Conservation (phyloP, 2,113 vertebrate species). For the Rissa tridactyla region DNA sequence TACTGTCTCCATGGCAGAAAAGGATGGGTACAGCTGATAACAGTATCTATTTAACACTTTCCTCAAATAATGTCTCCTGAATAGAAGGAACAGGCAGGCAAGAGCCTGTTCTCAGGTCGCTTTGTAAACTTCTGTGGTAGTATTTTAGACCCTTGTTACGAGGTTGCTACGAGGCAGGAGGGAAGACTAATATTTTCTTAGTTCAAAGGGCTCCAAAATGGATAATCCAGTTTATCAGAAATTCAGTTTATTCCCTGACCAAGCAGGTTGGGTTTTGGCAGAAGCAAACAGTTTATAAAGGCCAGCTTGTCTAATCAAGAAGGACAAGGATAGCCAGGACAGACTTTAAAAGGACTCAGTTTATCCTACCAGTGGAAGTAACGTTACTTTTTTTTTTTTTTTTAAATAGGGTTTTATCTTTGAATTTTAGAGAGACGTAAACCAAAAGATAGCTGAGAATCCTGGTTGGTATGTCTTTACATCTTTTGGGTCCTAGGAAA, state of each 20-base stretch:
- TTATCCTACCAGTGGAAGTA: neutral
- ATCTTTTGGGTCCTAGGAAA: neutral
- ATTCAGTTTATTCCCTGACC: slow-evolving; percentile 9
- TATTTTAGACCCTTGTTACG: neutral
- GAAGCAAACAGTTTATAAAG: slow-evolving; percentile 29
- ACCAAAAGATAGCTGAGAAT: neutral
- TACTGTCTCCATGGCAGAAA: neutral
- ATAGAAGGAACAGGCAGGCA: neutral
- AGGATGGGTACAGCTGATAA: slow-evolving; percentile 10
- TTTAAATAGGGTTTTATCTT: neutral
- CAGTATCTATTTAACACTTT: slow-evolving; percentile 2
- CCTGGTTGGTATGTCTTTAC: neutral
- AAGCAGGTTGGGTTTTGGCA: neutral
- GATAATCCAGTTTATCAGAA: slow-evolving; percentile 45
- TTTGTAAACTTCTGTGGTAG: neutral
- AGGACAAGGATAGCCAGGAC: neutral
- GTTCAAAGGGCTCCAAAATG: slow-evolving; percentile 29
- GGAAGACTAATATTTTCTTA: neutral
- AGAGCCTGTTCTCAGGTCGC: neutral
- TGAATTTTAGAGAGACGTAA: neutral
- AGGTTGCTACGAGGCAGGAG: neutral
- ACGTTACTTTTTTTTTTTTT: neutral
- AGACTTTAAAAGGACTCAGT: neutral
- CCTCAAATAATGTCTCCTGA: neutral
- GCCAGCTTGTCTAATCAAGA: neutral